Evolutionary conservation across 2,113 vertebrate genomes (phyloP).

Genomic region (Vidua chalybeata): DNA sequence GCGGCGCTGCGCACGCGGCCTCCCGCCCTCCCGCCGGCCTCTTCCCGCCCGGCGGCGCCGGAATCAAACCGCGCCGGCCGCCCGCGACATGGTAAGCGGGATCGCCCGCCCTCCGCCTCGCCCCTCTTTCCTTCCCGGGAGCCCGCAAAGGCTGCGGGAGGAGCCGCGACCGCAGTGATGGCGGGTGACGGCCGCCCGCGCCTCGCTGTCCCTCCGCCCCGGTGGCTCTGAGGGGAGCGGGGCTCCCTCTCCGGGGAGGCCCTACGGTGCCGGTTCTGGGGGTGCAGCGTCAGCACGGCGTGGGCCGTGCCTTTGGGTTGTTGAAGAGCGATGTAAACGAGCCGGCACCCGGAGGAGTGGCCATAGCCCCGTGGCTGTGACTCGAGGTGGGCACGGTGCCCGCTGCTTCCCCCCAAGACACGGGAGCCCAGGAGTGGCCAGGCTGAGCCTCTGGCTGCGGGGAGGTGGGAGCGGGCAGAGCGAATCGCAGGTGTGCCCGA

Average conservation of each 20-base stretch:
- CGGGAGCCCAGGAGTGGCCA: not conserved
- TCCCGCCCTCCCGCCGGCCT: not conserved
- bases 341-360: not conserved
- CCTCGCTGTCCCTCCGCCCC: not conserved
- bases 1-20: not conserved
- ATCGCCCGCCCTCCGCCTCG: not conserved
- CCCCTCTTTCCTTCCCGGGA: too few species aligned
- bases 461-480: not conserved
- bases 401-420: not conserved
- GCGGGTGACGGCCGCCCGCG: not conserved
- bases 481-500: accelerated
- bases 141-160: not conserved
- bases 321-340: accelerated
- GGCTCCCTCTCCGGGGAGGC: too few species aligned
- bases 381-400: not conserved
- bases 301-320: not conserved
- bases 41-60: conserved; percentile 37
- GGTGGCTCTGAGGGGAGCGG: not conserved
- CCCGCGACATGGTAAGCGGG: conserved; percentile 68
- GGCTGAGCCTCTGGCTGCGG: not conserved
- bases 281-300: not conserved
- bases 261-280: too few species aligned
- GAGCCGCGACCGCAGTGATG: not conserved
- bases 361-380: not conserved
- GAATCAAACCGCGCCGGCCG: conserved; percentile 2